Evolutionary conservation across 2,797 vertebrate genomes (phyloP), one percentile per base, ranked within the genome.

Genomic region (Microchirus variegatus): DNA sequence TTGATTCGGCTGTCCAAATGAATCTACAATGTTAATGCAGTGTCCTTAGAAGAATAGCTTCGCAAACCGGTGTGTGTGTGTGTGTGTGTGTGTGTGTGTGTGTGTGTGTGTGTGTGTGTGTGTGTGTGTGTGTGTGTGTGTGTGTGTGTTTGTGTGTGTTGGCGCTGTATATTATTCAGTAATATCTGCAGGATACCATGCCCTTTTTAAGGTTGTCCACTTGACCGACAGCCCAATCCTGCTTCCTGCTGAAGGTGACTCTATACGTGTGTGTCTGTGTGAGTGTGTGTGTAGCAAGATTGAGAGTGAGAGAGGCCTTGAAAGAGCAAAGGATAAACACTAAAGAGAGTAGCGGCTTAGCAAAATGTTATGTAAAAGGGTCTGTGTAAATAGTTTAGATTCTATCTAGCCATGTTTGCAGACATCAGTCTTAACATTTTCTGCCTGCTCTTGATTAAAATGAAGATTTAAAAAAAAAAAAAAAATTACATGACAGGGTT

Each of bases 191-290:
- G 76, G 67, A 56, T 70, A 66, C 51, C 81, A 67, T 84, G 78
- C 69, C 84, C 79, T 87, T 86, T 18, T 85, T 81, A 75, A 86
- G 75, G 77, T 82, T 85, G 85, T 77, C 81, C 63, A 36, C 63
- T 75, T 88, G 84, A 88, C 54, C 79, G 81, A 84, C 85, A 84
- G 78, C 72, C 77, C 80, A 84, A 83, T 85, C 84, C 72, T 63
- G 67, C 77, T 80, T 68, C 73, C 78, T 1, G 70, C 83, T 80
- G 83, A 65, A 89, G 83, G 80, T 87, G 74, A 82, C 65, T 78
- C 65, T 68, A 43, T 70, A 42, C 9, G 50, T 55, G 44, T 22
- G 63, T 37, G 63, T 35, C 37, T 5, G 17, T 18, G n/a, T n/a
- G n/a, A n/a, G n/a, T n/a, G n/a, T 37, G 63, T 35, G 41, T 5